Evolutionary conservation across 1,140 invertebrate species (phyloP), one percentile per base, ranked within the genome.

Genomic region (Drosophila kohkoa): DNA sequence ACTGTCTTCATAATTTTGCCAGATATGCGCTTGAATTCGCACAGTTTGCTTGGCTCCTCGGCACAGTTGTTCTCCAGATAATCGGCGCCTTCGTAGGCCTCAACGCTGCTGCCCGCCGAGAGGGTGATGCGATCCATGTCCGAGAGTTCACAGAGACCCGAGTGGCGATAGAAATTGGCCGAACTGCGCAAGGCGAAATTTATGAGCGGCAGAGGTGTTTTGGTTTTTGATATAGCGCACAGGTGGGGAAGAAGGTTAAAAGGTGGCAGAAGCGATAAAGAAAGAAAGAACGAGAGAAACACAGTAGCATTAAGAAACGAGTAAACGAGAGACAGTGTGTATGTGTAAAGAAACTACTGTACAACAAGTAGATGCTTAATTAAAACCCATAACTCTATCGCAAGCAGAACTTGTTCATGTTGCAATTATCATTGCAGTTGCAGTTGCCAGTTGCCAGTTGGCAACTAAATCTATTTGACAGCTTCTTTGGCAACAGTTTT

Each of bases 1-100:
- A 98, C 97, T 0, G 98, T 98, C 93, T 99, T 98, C 52, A 98
- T 93, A 75, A 98, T 98, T 67, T 96, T 95, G 1, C 97, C 97
- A 13, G 94, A 95, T 79, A 98, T 94, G 80, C 97, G 97, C 92
- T 98, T 97, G 93, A 98, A 98, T 91, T 98, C 97, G 93, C 98
- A 99, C 45, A 98, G 93, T 92, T 97, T 97, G n/a, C 96, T 96
- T 0, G 97, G 97, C 89, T 98, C 96, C 74, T 97, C 96, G 6
- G 97, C 96, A 92, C 97, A 98, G 91, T 98, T 97, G 92, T 97
- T 97, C 91, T 98, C 97, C 90, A 98, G 94, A 92, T 98, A 98
- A 83, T 98, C 97, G 69, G 92, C 94, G 83, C 95, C 95, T 87
- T 96, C 95, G 43, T 95, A 94, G 11, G 94, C 90, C 92, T 96